A percentile compares a stretch with the other conserved stretches of the same genome.
Evolutionary conservation across 2,113 vertebrate species (phyloP).

Genomic region (Bambusicola thoracicus): DNA sequence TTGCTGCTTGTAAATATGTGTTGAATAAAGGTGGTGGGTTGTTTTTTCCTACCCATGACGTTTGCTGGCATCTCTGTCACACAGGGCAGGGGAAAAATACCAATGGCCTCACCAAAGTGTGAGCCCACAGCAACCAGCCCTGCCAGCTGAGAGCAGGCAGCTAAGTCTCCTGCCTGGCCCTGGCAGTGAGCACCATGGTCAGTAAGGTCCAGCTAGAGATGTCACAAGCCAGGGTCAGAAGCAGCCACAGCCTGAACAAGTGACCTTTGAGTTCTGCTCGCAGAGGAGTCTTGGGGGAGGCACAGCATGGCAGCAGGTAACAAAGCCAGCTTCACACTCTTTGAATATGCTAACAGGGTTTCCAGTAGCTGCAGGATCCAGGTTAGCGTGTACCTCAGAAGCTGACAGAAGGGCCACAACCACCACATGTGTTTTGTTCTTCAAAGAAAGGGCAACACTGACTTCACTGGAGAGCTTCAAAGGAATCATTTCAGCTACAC

Average conservation of each 20-base stretch:
- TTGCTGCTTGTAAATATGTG: not conserved
- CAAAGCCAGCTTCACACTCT: fast-evolving
- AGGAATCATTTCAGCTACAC: conserved; percentile 5
- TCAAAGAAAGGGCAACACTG: conserved; percentile 60
- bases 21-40: conserved; percentile 27
- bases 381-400: not conserved
- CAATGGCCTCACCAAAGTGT: not conserved
- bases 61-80: not conserved
- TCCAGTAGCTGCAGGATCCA: not conserved
- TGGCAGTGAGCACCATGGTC: fast-evolving
- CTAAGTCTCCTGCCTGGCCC: not conserved
- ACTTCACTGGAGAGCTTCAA: conserved; percentile 55
- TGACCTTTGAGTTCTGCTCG: not conserved
- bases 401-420: not conserved
- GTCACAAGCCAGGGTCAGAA: not conserved
- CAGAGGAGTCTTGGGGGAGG: not conserved
- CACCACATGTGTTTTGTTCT: conserved; percentile 19
- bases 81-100: not conserved
- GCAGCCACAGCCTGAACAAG: not conserved
- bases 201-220: not conserved
- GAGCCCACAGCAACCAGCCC: not conserved
- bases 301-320: not conserved
- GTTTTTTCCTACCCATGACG: not conserved
- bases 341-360: not conserved
- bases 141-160: not conserved